phyloP scores from a whole-genome alignment of 2,888 invertebrate genomes.

The Toxonevra muliebris region DNA sequence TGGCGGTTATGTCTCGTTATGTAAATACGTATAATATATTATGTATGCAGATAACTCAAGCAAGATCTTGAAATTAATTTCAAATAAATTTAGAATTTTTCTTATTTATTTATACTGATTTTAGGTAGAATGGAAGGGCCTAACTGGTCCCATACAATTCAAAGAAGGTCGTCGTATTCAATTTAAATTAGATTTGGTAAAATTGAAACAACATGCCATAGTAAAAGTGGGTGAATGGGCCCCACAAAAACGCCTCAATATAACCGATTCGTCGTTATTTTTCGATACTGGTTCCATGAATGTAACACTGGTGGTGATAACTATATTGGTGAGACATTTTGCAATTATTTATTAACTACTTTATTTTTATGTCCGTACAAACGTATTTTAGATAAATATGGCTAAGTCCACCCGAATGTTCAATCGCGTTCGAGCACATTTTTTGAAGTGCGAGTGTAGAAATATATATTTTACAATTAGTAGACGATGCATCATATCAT shows the following conservation, averaged over 20 bases:
- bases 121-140: constrained; percentile 81
- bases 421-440: no score
- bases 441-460: no score
- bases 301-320: constrained; percentile 79
- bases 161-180: constrained; percentile 79
- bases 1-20: no score
- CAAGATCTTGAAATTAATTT: no score
- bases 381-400: no score
- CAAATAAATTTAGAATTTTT: no score
- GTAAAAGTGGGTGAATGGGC: constrained; percentile 82
- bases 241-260: constrained; percentile 73
- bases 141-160: constrained; percentile 83
- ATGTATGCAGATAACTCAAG: neutral
- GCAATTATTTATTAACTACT: neutral
- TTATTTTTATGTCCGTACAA: no score
- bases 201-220: constrained; percentile 77
- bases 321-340: constrained; percentile 72
- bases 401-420: no score
- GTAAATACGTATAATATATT: neutral
- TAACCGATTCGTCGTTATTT: constrained; percentile 76
- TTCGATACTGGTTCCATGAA: constrained; percentile 78
- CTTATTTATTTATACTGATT: neutral
- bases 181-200: constrained; percentile 79
- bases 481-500: no score
- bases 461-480: no score